These are phyloP conservation scores for Acromyrmex heyeri DNA, from an alignment of 1,140 invertebrate species.

Conservation along the genomic window DNA sequence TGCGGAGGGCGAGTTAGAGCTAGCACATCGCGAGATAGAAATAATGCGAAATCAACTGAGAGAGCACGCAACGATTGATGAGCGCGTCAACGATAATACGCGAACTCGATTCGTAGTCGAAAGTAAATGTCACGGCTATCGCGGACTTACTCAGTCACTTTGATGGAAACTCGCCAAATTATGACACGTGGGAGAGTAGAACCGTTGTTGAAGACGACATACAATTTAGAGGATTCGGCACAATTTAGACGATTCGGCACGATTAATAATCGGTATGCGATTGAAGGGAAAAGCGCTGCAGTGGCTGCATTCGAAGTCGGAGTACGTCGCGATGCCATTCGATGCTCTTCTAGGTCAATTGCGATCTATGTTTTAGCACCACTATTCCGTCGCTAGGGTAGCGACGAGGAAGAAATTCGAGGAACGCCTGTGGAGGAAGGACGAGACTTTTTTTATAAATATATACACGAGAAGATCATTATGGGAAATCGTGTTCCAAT, in stretches of 20 bases:
- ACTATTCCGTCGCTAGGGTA: too few species aligned
- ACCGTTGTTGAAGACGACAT: background rate
- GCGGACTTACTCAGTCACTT: conserved; percentile 1
- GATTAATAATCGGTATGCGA: background rate
- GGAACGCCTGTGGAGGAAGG: too few species aligned
- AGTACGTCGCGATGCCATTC: background rate
- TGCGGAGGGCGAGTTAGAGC: background rate
- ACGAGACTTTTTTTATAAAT: too few species aligned
- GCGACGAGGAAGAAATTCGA: too few species aligned
- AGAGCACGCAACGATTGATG: background rate
- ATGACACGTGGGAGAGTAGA: background rate
- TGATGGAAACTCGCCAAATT: background rate
- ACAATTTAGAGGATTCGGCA: background rate
- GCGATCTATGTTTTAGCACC: conserved; percentile 6
- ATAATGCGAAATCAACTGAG: background rate
- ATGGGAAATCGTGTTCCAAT: too few species aligned
- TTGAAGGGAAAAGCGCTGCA: background rate
- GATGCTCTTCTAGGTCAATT: background rate
- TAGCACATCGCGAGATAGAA: background rate
- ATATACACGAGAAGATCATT: too few species aligned
- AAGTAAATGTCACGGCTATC: background rate
- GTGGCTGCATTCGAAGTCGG: conserved; percentile 35
- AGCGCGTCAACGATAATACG: background rate
- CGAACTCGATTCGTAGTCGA: background rate
- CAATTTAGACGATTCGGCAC: background rate